Base-by-base conservation (phyloP, 2,113 vertebrate species). In the Agapornis roseicollis region DNA sequence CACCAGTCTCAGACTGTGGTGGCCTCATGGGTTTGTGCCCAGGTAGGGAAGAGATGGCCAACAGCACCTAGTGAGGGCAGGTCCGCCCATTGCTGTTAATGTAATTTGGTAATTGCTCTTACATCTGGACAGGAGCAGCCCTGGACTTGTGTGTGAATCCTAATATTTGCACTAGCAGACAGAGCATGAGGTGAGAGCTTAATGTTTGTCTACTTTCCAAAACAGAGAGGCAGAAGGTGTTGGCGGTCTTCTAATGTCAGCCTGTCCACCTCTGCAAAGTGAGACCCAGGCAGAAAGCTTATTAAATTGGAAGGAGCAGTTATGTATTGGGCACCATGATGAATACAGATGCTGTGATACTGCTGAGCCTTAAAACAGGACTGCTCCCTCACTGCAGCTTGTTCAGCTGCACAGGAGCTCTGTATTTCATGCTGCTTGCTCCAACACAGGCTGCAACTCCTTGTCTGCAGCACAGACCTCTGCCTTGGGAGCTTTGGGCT, bases 391-490 rank as follows among this genome's bases (percentile, higher is more conserved):
- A 1, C 17, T 58, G 53, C 31, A 78, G 29, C 42, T 60, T 27
- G 23, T 29, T 92, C 2, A 10, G 31, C 44, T 44, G 23, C 1
- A 1, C 4, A 1, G 58, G 41, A 81, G 28, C 71, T 78, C 50
- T 55, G 68, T 1, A 1, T 86, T 78, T 63, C 0, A 0, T 42
- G 55, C 68, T 69, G 0, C 44, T 55, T 77, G 85, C 44, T 74
- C 42, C 25, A 47, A 1, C 22, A 20, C 0, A 0, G 17, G 25
- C 7, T 13, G 49, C 41, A 88, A 2, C 44, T 65, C 47, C 46
- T 66, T 1, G 1, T 50, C 53, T 69, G 58, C 84, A 53, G 15
- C 3, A 0, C 44, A 47, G 1, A 41, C 9, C 16, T 83, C 29
- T 71, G 77, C 47, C 7, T 3, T 19, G 42, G 29, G n/a, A 81